phyloP scores from a whole-genome alignment of 2,113 vertebrate species.

The Stictonetta naevosa region DNA sequence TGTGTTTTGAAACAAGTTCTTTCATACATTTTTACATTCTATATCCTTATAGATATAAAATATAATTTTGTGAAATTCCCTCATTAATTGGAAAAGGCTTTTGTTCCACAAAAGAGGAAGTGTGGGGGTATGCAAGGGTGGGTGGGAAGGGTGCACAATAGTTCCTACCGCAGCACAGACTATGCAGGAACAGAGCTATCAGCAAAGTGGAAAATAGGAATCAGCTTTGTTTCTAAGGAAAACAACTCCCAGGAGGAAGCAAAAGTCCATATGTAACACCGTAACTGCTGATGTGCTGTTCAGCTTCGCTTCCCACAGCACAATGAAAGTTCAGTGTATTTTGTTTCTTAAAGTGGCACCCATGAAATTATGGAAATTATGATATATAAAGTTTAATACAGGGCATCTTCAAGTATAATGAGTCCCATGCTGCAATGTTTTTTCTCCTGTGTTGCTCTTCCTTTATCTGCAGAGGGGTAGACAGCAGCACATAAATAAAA shows the following conservation, averaged over 20 bases:
- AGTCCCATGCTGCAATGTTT: background rate
- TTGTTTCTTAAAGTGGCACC: conserved; percentile 24
- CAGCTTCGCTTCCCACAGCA: conserved; percentile 7
- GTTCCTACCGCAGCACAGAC: background rate
- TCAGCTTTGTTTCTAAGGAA: conserved; percentile 59
- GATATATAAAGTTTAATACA: background rate
- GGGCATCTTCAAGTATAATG: background rate
- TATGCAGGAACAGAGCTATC: conserved; percentile 37
- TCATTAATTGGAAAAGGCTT: conserved; percentile 41
- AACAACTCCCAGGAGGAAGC: conserved; percentile 54
- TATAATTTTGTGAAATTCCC: background rate
- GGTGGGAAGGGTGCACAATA: conserved; percentile 34
- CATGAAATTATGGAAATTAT: conserved; percentile 11
- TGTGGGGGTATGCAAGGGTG: background rate
- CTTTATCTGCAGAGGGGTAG: background rate
- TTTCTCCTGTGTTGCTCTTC: background rate
- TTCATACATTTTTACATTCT: background rate
- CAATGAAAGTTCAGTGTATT: background rate
- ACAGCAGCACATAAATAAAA: background rate
- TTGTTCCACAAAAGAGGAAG: conserved; percentile 52
- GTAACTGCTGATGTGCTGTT: conserved; percentile 20
- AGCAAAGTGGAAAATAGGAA: conserved; percentile 59
- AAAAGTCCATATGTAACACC: conserved; percentile 32
- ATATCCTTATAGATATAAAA: background rate
- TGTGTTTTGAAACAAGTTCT: background rate